A percentile compares a stretch with the other conserved stretches of the same genome.
phyloP scores from a whole-genome alignment of 2,797 vertebrate species.

The Serranus cabrilla region DNA sequence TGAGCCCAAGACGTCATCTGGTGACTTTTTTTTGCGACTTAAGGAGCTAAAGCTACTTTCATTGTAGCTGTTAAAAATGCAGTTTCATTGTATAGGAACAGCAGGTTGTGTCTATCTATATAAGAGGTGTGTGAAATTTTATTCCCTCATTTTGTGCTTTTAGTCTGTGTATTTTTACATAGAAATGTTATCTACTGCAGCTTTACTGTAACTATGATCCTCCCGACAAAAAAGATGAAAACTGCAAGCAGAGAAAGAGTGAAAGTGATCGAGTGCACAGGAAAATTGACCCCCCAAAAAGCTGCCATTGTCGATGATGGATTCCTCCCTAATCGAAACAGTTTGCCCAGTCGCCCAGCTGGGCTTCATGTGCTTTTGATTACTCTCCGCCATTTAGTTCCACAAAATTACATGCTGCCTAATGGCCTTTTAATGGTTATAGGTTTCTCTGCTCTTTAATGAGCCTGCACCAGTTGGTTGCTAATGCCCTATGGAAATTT shows the following conservation, averaged over 20 bases:
- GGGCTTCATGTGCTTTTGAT: conserved; percentile 99
- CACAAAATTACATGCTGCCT: conserved; percentile 99
- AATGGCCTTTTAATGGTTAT: conserved; percentile 99
- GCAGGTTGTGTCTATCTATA: no score
- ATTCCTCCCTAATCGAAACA: conserved; percentile 97
- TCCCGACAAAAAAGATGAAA: conserved; percentile 57
- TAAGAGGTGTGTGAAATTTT: no score
- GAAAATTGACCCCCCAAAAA: conserved; percentile 93
- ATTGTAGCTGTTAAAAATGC: no score
- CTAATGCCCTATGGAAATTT: conserved; percentile 99
- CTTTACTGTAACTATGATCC: conserved; percentile 45
- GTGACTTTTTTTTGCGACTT: no score
- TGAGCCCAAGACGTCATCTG: no score
- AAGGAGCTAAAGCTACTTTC: no score
- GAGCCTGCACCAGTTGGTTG: conserved; percentile 99
- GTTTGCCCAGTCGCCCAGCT: conserved; percentile 98
- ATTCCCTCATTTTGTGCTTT: no score
- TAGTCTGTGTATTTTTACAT: no score
- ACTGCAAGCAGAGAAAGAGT: conserved; percentile 49
- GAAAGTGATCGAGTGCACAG: conserved; percentile 84
- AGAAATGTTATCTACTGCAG: conserved; percentile 8
- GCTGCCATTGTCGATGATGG: conserved; percentile 96
- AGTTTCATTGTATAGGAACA: no score
- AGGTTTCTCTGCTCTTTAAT: conserved; percentile 97
- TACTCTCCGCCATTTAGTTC: conserved; percentile 99